Base-by-base conservation (phyloP, 2,888 invertebrate species). In the Caenorhabditis drosophilae region DNA sequence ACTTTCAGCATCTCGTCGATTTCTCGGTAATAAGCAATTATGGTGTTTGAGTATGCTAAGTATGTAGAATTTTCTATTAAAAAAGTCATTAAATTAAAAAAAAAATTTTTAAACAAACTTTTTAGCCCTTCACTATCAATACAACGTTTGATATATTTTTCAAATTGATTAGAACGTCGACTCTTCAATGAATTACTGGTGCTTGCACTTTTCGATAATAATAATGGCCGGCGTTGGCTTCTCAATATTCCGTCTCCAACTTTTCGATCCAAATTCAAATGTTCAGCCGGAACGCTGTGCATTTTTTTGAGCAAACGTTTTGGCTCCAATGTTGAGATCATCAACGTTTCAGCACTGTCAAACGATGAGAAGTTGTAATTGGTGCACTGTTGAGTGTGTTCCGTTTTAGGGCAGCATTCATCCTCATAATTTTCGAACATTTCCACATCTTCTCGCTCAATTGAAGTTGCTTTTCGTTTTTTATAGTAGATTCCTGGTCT, bases 191-290 rank as follows among this genome's bases (percentile, higher is more conserved):
- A 51, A 42, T 64, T 52, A n/a, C 57, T 69, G 42, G 64, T 70
- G 45, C 58, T 66, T 27, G 40, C 38, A 20, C 42, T 60, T 40
- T 63, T 57, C 22, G 60, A 55, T 11, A 67, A 36, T 25, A 56
- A 18, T 12, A 66, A 25, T 31, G 59, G 59, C 22, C 64, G 44
- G 47, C 41, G 41, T 22, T 59, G 57, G 12, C 58, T 59, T 38
- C 64, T 68, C 45, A 78, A 59, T 18, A 78, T 76, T n/a, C 78
- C 78, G 15, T 74, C 69, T 11, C 78, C 78, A 22, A 78, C 77
- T 69, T 77, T 77, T 38, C 77, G 36, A 27, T 68, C 67, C 35
- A 77, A 53, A 42, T 58, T 58, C 31, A 77, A 47, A 56, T 73
- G 67, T 46, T 73, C 73, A 12, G 73, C 67, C 9, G 75, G 75